Conservation (phyloP, 1,140 invertebrate species). For the Drosophila tristis region DNA sequence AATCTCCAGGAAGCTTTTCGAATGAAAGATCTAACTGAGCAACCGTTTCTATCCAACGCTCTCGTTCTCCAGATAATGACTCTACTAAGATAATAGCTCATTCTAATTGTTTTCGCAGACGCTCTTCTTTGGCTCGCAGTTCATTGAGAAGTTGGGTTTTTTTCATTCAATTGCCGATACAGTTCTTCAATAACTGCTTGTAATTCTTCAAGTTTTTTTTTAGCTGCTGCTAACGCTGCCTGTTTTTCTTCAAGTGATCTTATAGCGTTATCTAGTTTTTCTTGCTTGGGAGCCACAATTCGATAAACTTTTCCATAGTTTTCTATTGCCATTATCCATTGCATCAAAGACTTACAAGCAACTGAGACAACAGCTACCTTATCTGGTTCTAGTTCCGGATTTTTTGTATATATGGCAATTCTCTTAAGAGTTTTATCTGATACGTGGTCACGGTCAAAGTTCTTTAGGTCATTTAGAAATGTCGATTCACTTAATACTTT, state of each 20-base stretch:
- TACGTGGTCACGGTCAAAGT: slow-evolving; percentile 95
- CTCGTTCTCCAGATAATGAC: slow-evolving; percentile 90
- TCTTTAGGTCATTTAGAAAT: slow-evolving; percentile 90
- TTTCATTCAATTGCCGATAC: slow-evolving; percentile 88
- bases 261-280: slow-evolving; percentile 89
- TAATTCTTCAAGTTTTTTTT: slow-evolving; percentile 90
- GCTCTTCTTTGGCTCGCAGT: slow-evolving; percentile 88
- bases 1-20: slow-evolving; percentile 90
- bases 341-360: slow-evolving; percentile 93
- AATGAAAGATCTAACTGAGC: slow-evolving; percentile 87
- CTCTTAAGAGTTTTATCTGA: slow-evolving; percentile 91
- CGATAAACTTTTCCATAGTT: slow-evolving; percentile 94
- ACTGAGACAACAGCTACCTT: slow-evolving; percentile 92
- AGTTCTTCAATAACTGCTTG: slow-evolving; percentile 89
- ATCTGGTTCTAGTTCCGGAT: slow-evolving; percentile 93
- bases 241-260: slow-evolving; percentile 91
- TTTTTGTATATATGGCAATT: slow-evolving; percentile 90
- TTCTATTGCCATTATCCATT: slow-evolving; percentile 96
- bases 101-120: slow-evolving; percentile 87
- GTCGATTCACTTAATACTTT: slow-evolving; percentile 91
- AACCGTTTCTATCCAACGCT: slow-evolving; percentile 92
- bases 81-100: slow-evolving; percentile 90
- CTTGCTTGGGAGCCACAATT: slow-evolving; percentile 92
- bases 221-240: slow-evolving; percentile 89
- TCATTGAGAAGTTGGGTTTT: slow-evolving; percentile 92